These are phyloP conservation scores for Lottia gigantea DNA, from an alignment of 2,888 invertebrate species.

Conservation along the genomic window DNA sequence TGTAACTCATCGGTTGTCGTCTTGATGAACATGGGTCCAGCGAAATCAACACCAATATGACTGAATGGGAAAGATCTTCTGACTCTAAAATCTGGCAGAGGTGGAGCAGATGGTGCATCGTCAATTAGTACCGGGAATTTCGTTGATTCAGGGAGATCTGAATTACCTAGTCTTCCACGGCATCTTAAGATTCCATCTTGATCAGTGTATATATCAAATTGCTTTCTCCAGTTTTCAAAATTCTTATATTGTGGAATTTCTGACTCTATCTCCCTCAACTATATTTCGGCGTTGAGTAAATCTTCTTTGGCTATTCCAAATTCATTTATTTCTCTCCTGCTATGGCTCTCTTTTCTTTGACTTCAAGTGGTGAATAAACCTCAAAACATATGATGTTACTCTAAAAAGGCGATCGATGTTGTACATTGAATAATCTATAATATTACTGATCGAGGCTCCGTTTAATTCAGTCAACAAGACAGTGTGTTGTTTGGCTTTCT, in stretches of 20 bases:
- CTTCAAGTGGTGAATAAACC: neutral
- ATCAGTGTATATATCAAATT: neutral
- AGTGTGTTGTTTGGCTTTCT: neutral
- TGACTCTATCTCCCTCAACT: neutral
- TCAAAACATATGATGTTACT: neutral
- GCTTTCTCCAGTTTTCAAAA: neutral
- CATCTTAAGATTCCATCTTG: neutral
- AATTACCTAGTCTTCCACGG: neutral
- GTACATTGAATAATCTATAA: neutral
- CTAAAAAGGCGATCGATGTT: neutral
- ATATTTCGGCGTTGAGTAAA: neutral
- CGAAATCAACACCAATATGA: neutral
- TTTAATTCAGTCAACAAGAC: neutral
- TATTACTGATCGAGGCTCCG: no score
- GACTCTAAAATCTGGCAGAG: neutral
- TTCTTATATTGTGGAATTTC: neutral
- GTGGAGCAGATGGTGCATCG: neutral
- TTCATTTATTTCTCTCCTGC: no score
- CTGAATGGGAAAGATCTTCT: neutral
- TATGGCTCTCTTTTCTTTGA: no score
- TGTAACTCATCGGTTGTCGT: neutral
- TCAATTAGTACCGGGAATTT: neutral
- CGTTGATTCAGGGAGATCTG: neutral
- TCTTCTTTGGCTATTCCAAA: no score
- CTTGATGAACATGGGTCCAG: neutral